Percentiles rank a stretch among this genome's conserved stretches.
These are phyloP conservation scores for Pituophis catenifer DNA, from an alignment of 2,113 vertebrate genomes.

Conservation along the genomic window DNA sequence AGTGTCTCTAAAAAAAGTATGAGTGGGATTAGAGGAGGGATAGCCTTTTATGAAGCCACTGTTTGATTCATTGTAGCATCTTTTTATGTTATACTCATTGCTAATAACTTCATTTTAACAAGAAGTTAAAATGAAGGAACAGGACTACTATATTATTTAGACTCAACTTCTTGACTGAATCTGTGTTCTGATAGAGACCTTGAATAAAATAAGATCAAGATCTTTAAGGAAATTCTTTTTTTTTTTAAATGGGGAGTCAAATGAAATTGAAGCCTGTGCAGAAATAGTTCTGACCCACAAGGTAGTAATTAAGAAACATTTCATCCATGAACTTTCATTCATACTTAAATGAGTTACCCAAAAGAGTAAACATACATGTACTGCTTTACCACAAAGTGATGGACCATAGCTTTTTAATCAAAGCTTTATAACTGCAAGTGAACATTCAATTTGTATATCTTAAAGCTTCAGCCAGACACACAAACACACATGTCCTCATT, in stretches of 20 bases:
- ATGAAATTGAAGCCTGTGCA: background rate
- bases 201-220: background rate
- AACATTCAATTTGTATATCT: background rate
- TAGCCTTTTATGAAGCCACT: background rate
- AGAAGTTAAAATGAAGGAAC: background rate
- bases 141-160: background rate
- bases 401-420: background rate
- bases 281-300: background rate
- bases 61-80: background rate
- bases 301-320: background rate
- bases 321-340: background rate
- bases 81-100: background rate
- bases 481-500: background rate
- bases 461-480: background rate
- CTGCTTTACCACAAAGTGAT: background rate
- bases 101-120: background rate
- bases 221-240: background rate
- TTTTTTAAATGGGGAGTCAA: background rate
- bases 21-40: background rate
- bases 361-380: background rate
- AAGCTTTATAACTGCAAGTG: background rate
- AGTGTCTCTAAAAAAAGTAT: background rate
- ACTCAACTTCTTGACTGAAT: background rate
- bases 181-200: background rate
- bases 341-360: background rate